These are phyloP conservation scores for Coccyzus lansbergi DNA, from an alignment of 2,797 vertebrate species.

Conservation along the genomic window DNA sequence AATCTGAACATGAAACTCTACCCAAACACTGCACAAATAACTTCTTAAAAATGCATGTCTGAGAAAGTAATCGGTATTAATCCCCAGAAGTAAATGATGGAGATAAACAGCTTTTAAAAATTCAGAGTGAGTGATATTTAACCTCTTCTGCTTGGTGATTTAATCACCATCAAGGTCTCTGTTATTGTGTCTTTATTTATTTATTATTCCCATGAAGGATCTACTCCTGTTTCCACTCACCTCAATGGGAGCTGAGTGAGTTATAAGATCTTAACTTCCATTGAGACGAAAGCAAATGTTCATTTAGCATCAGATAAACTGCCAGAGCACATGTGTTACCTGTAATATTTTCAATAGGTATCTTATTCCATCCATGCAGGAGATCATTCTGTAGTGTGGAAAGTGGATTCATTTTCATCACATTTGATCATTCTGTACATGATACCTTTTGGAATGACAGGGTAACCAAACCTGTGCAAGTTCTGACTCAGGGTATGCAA, in stretches of 20 bases:
- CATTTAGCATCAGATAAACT: background rate
- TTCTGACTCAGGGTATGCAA: background rate
- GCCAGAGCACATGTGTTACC: accelerated
- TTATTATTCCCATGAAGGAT: background rate
- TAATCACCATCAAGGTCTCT: background rate
- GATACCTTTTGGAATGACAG: background rate
- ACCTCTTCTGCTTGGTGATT: background rate
- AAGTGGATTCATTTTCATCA: background rate
- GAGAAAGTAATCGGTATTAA: background rate
- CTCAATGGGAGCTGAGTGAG: background rate
- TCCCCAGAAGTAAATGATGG: background rate
- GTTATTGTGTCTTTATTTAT: background rate
- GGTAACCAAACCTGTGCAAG: background rate
- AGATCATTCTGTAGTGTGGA: background rate
- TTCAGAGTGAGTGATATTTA: background rate
- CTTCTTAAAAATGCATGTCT: background rate
- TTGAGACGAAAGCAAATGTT: background rate
- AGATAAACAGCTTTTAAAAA: background rate
- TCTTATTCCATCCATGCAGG: background rate
- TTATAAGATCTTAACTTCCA: background rate
- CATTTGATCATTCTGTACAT: background rate
- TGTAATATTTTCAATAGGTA: background rate
- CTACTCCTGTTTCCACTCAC: background rate
- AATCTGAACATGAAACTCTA: background rate
- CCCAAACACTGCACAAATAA: background rate